Conservation (phyloP, 2,888 invertebrate genomes). For the Agonopterix arenella region DNA sequence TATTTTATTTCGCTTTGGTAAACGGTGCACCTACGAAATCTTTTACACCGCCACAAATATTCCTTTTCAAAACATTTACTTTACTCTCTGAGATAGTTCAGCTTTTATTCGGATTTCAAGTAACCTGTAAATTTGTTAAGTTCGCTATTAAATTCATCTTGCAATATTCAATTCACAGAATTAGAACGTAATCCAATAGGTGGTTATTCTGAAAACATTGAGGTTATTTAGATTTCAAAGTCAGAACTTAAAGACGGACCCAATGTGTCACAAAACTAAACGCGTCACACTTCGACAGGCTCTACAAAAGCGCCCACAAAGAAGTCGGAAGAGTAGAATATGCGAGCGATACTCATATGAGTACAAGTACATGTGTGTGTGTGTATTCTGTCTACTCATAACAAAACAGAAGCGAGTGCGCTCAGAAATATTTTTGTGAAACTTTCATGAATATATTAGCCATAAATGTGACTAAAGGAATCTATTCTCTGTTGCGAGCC, state of each 20-base stretch:
- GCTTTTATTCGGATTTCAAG: not conserved
- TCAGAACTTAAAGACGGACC: not conserved
- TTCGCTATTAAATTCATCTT: no score
- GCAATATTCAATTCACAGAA: no score
- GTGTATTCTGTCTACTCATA: slow-evolving; percentile 44
- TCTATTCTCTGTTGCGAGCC: slow-evolving; percentile 57
- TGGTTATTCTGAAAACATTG: not conserved
- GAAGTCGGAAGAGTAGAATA: not conserved
- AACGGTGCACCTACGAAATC: slow-evolving; percentile 34
- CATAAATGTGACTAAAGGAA: slow-evolving; percentile 74
- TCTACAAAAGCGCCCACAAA: not conserved
- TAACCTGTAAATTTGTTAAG: not conserved
- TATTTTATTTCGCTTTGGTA: slow-evolving; percentile 55
- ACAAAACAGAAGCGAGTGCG: slow-evolving; percentile 53
- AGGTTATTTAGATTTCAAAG: not conserved
- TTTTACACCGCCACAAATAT: slow-evolving; percentile 13
- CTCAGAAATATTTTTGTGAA: slow-evolving; percentile 67
- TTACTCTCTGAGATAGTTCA: slow-evolving; percentile 4
- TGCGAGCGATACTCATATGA: slow-evolving; percentile 25
- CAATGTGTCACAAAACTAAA: not conserved
- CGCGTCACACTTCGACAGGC: not conserved
- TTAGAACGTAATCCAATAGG: no score
- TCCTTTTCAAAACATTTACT: slow-evolving; percentile 19
- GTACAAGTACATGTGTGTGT: slow-evolving; percentile 22
- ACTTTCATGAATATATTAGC: slow-evolving; percentile 77